Evolutionary conservation across 2,888 invertebrate genomes (phyloP).

Genomic region (Torymus aiolomorphi): DNA sequence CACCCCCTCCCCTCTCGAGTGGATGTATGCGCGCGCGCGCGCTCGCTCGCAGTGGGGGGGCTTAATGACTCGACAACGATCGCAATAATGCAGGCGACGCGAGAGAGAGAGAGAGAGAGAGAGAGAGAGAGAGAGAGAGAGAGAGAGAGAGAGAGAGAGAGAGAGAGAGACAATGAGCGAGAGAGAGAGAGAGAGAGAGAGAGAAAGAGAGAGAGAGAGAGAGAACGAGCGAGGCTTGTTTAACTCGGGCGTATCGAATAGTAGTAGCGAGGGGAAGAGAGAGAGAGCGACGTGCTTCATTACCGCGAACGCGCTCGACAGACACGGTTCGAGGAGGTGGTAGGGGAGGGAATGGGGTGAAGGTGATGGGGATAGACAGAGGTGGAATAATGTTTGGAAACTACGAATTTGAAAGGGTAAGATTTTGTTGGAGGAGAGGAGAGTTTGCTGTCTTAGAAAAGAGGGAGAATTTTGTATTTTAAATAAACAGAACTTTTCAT

Average conservation of each 20-base stretch:
- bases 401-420: too few species aligned
- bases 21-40: slow-evolving; percentile 17
- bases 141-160: too few species aligned
- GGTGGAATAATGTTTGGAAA: too few species aligned
- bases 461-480: too few species aligned
- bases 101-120: slow-evolving; percentile 6
- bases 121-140: too few species aligned
- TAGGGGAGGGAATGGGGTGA: slow-evolving; percentile 2
- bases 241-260: too few species aligned
- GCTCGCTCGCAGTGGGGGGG: background rate
- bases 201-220: background rate
- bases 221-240: slow-evolving; percentile 14
- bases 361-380: background rate
- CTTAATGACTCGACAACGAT: slow-evolving; percentile 56
- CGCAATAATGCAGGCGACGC: slow-evolving; percentile 46
- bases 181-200: background rate
- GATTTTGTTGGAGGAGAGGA: too few species aligned
- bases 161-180: too few species aligned
- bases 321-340: background rate
- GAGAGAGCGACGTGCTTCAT: slow-evolving; percentile 28
- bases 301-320: slow-evolving; percentile 30
- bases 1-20: slow-evolving; percentile 7
- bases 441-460: too few species aligned
- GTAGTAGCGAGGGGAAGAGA: slow-evolving; percentile 1
- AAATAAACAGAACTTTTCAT: too few species aligned